Evolutionary conservation across 2,113 vertebrate species (phyloP).

Genomic region (Dasyurus viverrinus): DNA sequence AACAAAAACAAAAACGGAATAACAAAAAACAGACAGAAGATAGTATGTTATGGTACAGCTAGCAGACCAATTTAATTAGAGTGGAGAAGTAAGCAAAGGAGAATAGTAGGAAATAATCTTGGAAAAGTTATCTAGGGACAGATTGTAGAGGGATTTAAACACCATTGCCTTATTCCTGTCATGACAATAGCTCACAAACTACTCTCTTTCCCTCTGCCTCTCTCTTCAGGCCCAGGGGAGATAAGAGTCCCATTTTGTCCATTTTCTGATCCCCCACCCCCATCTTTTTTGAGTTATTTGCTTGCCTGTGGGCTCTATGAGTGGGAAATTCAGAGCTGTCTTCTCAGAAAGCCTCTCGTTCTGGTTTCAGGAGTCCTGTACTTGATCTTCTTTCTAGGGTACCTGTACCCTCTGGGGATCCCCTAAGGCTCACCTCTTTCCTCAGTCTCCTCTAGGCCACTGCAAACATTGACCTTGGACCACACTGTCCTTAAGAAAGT

Average conservation of each 20-base stretch:
- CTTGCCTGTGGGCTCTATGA: background rate
- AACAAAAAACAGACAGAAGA: background rate
- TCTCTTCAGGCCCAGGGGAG: background rate
- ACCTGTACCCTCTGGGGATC: background rate
- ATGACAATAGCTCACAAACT: background rate
- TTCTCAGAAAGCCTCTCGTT: background rate
- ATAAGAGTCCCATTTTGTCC: background rate
- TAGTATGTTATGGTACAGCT: too few relatives aligned
- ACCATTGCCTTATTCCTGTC: background rate
- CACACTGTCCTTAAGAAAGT: background rate
- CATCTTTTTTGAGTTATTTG: background rate
- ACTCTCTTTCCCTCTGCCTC: background rate
- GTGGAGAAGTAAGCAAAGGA: background rate
- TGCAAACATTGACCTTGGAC: background rate
- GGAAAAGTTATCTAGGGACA: background rate
- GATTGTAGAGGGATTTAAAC: background rate
- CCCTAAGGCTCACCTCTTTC: background rate
- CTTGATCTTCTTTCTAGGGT: background rate
- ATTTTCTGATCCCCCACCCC: background rate
- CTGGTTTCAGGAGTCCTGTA: background rate
- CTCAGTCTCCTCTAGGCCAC: background rate
- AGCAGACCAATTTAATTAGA: background rate
- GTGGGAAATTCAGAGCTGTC: background rate
- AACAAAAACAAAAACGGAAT: background rate
- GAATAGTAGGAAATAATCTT: background rate